Conservation (phyloP, 64 coral and sea anemone genomes). For the Stylophora pistillata region DNA sequence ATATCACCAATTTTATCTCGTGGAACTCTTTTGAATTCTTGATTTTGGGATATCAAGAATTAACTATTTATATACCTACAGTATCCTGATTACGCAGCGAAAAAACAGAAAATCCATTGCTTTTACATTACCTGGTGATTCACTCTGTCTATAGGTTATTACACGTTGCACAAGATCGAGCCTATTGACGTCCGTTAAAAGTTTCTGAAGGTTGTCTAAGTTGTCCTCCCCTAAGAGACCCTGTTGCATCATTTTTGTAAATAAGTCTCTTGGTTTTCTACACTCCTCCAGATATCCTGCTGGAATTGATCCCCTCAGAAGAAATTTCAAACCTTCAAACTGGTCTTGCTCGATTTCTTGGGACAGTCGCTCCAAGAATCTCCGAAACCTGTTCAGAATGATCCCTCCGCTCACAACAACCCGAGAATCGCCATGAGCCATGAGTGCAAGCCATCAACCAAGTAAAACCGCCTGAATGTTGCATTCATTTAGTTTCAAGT, state of each 20-base stretch:
- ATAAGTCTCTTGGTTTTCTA: not conserved
- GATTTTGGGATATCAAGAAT: too few relatives aligned
- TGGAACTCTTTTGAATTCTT: too few relatives aligned
- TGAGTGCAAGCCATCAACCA: too few relatives aligned
- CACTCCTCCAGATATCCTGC: not conserved
- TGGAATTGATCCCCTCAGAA: not conserved
- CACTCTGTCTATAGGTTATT: not conserved
- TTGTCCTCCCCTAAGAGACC: conserved; percentile 9
- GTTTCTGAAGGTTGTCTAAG: not conserved
- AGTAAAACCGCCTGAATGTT: too few relatives aligned
- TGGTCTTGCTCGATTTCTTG: not conserved
- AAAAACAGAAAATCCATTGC: too few relatives aligned
- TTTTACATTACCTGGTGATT: too few relatives aligned
- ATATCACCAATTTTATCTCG: too few relatives aligned
- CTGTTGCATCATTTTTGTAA: not conserved
- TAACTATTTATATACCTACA: too few relatives aligned
- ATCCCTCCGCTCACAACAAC: not conserved
- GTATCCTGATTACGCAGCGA: too few relatives aligned
- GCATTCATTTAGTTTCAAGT: too few relatives aligned
- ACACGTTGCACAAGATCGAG: not conserved
- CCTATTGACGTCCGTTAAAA: not conserved
- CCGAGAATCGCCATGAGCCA: not conserved
- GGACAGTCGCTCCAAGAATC: conserved; percentile 19
- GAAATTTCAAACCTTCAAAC: not conserved
- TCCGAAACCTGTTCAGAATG: not conserved